A percentile compares a stretch with the other conserved stretches of the same genome.
Conservation (phyloP, 1,140 invertebrate genomes). For the Pogonomyrmex californicus region DNA sequence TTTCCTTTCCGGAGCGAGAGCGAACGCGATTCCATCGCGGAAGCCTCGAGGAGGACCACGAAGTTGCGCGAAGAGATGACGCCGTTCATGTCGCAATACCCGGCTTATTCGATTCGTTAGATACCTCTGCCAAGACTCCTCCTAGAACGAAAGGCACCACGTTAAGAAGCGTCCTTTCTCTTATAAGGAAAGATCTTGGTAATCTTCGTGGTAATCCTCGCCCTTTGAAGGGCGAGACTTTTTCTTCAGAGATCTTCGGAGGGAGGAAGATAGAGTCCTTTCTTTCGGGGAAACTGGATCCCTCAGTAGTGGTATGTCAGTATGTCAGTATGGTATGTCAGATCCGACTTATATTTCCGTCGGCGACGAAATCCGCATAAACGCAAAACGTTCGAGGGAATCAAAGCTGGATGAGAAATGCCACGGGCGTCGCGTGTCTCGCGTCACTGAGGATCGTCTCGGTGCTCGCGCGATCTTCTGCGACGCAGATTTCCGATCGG, state of each 20-base stretch:
- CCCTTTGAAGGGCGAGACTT: not conserved
- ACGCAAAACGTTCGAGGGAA: not conserved
- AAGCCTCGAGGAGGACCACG: not conserved
- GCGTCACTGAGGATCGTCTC: slow-evolving; percentile 54
- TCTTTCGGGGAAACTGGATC: not conserved
- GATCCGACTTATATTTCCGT: not conserved
- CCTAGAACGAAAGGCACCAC: not conserved
- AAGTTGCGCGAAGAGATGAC: not conserved
- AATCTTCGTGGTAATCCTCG: not conserved
- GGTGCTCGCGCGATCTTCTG: not conserved
- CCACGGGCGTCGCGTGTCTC: not conserved
- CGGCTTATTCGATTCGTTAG: not conserved
- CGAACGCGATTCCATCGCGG: not conserved
- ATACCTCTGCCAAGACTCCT: slow-evolving; percentile 20
- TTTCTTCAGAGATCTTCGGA: not conserved
- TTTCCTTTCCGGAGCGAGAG: not conserved
- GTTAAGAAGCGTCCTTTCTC: not conserved
- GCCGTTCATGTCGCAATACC: not conserved
- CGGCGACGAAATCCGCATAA: not conserved
- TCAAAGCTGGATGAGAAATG: not conserved
- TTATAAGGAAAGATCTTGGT: not conserved
- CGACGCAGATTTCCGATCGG: slow-evolving; percentile 20
- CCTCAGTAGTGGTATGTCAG: not conserved
- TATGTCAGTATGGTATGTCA: too few species aligned
- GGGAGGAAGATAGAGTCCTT: not conserved